A percentile compares a stretch with the other conserved stretches of the same genome.
These are phyloP conservation scores for Diglossa cyanea DNA, from an alignment of 2,797 vertebrate genomes.

Conservation along the genomic window DNA sequence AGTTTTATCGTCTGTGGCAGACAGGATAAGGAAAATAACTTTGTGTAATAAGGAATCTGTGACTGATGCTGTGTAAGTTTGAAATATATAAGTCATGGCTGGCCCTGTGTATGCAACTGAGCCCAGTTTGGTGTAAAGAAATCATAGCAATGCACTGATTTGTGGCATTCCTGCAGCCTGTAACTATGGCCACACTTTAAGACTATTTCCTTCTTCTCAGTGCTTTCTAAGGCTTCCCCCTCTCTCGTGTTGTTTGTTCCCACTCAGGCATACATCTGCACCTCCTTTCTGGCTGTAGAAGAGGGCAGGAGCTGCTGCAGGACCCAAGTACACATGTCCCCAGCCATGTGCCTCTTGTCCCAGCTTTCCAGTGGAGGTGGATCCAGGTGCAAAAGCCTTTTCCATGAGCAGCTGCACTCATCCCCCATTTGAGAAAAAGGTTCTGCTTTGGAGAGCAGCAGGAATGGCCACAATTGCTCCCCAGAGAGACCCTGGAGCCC, in stretches of 20 bases:
- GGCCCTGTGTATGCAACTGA: neutral
- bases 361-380: neutral
- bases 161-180: neutral
- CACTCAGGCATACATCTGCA: neutral
- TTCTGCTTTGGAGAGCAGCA: neutral
- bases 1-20: neutral
- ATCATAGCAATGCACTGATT: neutral
- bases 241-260: neutral
- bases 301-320: neutral
- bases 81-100: neutral
- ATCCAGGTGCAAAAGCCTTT: neutral
- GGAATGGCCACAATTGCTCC: neutral
- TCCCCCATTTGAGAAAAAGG: neutral
- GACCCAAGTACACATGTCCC: neutral
- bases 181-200: neutral
- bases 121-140: neutral
- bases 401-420: accelerated
- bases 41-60: neutral
- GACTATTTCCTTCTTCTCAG: neutral
- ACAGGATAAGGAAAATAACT: conserved; percentile 35
- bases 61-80: neutral
- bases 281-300: neutral
- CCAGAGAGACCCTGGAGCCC: neutral
- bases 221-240: neutral
- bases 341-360: accelerated